Evolutionary conservation across 2,797 vertebrate genomes (phyloP).

Genomic region (Squalus acanthias): DNA sequence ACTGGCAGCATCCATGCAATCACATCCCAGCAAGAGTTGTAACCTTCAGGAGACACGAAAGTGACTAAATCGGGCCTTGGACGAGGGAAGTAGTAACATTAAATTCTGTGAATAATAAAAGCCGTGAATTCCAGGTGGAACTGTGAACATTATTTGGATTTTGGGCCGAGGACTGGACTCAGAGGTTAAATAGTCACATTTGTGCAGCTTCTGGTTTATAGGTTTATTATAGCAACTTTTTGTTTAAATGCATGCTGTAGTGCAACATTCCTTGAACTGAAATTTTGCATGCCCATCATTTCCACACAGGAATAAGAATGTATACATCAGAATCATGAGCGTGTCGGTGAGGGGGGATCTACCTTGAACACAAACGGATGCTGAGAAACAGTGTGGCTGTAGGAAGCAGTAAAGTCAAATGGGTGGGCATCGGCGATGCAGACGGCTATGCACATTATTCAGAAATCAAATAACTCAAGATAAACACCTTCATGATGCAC

Average conservation of each 20-base stretch:
- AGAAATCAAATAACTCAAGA: not conserved
- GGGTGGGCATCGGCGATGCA: not conserved
- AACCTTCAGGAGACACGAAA: not conserved
- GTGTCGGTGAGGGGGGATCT: not conserved
- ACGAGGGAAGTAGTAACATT: not conserved
- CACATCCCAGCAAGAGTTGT: not conserved
- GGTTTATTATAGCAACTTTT: not conserved
- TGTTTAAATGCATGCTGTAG: not conserved
- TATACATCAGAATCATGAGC: not conserved
- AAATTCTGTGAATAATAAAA: not conserved
- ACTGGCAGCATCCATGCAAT: not conserved
- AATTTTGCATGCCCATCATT: not conserved
- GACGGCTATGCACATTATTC: not conserved
- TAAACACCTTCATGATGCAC: not conserved
- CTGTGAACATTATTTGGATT: not conserved
- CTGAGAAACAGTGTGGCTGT: not conserved
- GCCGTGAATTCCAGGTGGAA: not conserved
- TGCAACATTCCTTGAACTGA: not conserved
- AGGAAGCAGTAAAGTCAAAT: not conserved
- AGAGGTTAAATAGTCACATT: not conserved
- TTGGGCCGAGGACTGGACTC: not conserved
- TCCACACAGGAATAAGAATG: not conserved
- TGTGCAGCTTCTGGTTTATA: not conserved
- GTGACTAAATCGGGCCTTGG: not conserved
- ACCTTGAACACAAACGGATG: not conserved